Evolutionary conservation across 2,113 vertebrate genomes (phyloP), one percentile per base, ranked within the genome.

Genomic region (Tyrannus savana): DNA sequence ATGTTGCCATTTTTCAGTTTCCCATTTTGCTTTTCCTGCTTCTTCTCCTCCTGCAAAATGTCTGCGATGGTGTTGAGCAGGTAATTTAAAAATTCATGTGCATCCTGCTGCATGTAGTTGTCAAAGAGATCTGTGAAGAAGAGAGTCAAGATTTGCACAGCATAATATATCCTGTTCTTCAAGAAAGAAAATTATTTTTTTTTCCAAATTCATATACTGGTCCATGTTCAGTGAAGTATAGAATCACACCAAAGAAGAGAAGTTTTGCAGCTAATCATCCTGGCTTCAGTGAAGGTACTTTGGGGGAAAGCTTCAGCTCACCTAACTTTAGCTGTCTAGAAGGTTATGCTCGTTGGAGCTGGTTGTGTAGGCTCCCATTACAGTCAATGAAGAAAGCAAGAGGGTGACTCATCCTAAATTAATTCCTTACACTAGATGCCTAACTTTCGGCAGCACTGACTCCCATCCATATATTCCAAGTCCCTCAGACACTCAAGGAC

Each of bases 71-170:
- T 99, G 98, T 99, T 99, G 82, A 99, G 98, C 97, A 99, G 98
- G 97, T 99, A 99, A 98, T 99, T 99, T 94, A 99, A 98, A 98
- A 99, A 99, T 80, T 99, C 99, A 6, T 99, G 99, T 58, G 99
- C 99, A 31, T 99, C 99, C 97, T 99, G 99, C 92, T 99, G 99
- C 99, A 99, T 99, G 98, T 99, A 99, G 98, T 99, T 99, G 96
- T 99, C 99, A 91, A 99, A 99, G 96, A 99, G 98, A 98, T 99
- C 99, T 99, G 97, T 56, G 97, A 75, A 97, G 83, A 88, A 97
- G 68, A 97, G 84, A 95, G 62, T 60, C 8, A 6, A 89, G 35
- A 80, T 78, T 95, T 89, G 71, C 46, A 71, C 47, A 90, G 71
- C 41, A 68, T 28, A 59, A 62, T 46, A 42, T 39, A 59, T 23